A percentile compares a stretch with the other conserved stretches of the same genome.
phyloP scores from a whole-genome alignment of 2,113 vertebrate species.

The Noturus placidus region DNA sequence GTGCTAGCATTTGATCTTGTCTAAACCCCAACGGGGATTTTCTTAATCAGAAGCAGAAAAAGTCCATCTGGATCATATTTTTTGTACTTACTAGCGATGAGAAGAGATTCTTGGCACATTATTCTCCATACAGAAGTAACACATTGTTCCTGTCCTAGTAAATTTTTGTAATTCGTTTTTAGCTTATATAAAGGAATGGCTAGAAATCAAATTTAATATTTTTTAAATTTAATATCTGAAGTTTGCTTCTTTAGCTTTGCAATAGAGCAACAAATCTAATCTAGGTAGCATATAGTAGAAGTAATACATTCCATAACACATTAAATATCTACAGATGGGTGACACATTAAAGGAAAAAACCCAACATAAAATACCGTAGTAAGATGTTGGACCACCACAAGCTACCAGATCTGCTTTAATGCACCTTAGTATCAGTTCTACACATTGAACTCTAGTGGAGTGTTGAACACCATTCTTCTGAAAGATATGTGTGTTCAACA shows the following conservation, averaged over 20 bases:
- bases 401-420: neutral
- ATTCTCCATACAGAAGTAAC: slow-evolving; percentile 28
- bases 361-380: neutral
- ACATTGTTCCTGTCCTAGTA: slow-evolving; percentile 5
- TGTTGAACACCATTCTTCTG: neutral
- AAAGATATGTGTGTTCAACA: neutral
- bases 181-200: neutral
- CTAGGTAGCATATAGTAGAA: neutral
- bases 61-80: slow-evolving; percentile 38
- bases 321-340: neutral
- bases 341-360: neutral
- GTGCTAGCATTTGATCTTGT: slow-evolving; percentile 32
- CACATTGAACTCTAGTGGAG: neutral
- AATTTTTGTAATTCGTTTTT: neutral
- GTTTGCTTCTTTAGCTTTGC: neutral
- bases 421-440: neutral
- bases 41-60: slow-evolving; percentile 35
- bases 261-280: neutral
- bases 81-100: slow-evolving; percentile 35
- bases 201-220: neutral
- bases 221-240: neutral
- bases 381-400: neutral
- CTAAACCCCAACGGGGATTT: slow-evolving; percentile 18
- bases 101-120: slow-evolving; percentile 38
- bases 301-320: neutral